These are phyloP conservation scores for Zenarchopterus dispar DNA, from an alignment of 2,797 vertebrate genomes.

Conservation along the genomic window DNA sequence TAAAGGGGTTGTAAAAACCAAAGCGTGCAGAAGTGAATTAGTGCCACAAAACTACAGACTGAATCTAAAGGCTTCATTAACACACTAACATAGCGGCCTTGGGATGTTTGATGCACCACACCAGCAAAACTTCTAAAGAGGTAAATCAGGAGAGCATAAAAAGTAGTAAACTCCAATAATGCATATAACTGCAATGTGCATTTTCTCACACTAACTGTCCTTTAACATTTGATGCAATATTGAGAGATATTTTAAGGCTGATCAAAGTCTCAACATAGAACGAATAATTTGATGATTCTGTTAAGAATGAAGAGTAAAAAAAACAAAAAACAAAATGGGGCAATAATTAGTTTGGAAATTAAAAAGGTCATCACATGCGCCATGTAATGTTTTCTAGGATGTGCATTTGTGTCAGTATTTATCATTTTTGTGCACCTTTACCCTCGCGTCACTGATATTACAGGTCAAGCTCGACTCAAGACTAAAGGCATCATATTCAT, in stretches of 20 bases:
- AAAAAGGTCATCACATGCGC: slow-evolving; percentile 7
- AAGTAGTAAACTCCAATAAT: too few species aligned
- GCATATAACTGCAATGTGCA: too few species aligned
- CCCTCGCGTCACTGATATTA: slow-evolving; percentile 51
- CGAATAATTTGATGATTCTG: too few species aligned
- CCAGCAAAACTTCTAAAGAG: too few species aligned
- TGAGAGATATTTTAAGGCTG: too few species aligned
- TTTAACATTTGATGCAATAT: too few species aligned
- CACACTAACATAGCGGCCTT: too few species aligned
- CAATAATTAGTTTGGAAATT: slow-evolving; percentile 8
- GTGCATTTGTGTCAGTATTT: slow-evolving; percentile 20
- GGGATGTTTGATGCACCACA: too few species aligned
- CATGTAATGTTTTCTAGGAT: slow-evolving; percentile 38
- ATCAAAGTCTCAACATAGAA: too few species aligned
- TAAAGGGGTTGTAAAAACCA: slow-evolving; percentile 20
- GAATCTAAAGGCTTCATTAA: slow-evolving; percentile 4
- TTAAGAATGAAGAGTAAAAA: neutral
- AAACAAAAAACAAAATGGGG: neutral
- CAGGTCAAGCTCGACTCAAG: slow-evolving; percentile 64
- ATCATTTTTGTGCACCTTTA: slow-evolving; percentile 30
- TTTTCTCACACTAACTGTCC: too few species aligned
- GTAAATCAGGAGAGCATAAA: too few species aligned
- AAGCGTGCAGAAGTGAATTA: slow-evolving; percentile 10
- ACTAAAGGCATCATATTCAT: slow-evolving; percentile 53
- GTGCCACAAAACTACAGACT: neutral